Evolutionary conservation across 2,113 vertebrate genomes (phyloP).

Genomic region (Lophochroa leadbeateri): DNA sequence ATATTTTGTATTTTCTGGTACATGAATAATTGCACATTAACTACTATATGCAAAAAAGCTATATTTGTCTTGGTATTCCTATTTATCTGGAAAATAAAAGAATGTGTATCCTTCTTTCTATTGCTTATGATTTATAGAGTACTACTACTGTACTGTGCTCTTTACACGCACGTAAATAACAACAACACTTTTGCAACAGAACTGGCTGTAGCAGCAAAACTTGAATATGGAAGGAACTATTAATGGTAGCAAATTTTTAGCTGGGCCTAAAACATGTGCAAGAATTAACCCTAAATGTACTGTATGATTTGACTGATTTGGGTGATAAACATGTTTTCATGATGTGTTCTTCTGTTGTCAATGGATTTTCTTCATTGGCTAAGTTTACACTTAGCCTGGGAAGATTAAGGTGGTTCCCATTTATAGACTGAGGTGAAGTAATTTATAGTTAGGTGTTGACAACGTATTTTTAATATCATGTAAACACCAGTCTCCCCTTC

Average conservation of each 20-base stretch:
- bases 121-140: neutral
- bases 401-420: neutral
- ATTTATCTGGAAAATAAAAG: neutral
- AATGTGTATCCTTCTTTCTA: neutral
- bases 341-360: neutral
- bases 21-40: neutral
- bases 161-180: neutral
- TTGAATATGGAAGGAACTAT: neutral
- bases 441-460: neutral
- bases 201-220: neutral
- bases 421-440: neutral
- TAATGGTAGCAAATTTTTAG: neutral
- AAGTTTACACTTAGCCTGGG: neutral
- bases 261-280: neutral
- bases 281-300: neutral
- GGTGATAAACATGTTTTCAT: neutral
- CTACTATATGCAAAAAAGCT: neutral
- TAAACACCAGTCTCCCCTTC: rapidly evolving
- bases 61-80: neutral
- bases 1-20: neutral
- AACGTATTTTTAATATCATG: neutral
- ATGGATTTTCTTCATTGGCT: neutral
- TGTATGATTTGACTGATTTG: neutral
- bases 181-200: neutral
- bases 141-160: neutral